Conservation (phyloP, 64 coral and sea anemone genomes). For the Trachythela sp. region DNA sequence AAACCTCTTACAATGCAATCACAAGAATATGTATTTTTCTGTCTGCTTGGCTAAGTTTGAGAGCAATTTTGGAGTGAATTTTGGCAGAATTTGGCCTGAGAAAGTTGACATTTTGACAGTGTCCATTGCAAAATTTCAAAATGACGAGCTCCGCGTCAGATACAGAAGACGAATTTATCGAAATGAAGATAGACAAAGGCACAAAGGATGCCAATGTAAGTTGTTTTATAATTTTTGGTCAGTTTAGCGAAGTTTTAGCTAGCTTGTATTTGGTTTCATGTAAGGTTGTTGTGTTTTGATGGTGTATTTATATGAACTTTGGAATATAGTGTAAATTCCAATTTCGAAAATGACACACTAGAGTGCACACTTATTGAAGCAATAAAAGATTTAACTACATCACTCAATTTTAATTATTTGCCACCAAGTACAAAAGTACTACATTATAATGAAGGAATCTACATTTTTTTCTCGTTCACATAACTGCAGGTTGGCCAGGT, state of each 20-base stretch:
- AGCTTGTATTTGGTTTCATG: background rate
- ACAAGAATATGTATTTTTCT: background rate
- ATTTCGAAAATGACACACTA: too few species aligned
- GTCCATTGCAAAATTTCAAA: background rate
- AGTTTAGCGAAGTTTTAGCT: background rate
- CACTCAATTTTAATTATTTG: too few species aligned
- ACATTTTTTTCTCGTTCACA: too few species aligned
- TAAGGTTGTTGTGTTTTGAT: background rate
- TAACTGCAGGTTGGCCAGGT: too few species aligned
- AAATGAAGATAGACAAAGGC: constrained; percentile 16
- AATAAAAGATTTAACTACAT: too few species aligned
- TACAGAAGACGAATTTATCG: constrained; percentile 14
- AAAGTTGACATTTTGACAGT: background rate
- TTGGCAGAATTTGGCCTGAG: background rate
- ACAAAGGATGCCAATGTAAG: background rate
- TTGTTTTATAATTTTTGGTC: background rate
- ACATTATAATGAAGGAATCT: too few species aligned
- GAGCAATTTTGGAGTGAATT: background rate
- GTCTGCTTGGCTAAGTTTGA: background rate
- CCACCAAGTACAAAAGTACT: too few species aligned
- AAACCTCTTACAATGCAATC: background rate
- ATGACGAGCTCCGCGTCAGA: background rate
- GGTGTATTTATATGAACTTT: background rate
- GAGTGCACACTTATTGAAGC: too few species aligned
- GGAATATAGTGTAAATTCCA: too few species aligned